Percentiles rank a stretch among this genome's conserved stretches.
These are phyloP conservation scores for Dendrolimus kikuchii DNA, from an alignment of 1,140 invertebrate species.

Conservation along the genomic window DNA sequence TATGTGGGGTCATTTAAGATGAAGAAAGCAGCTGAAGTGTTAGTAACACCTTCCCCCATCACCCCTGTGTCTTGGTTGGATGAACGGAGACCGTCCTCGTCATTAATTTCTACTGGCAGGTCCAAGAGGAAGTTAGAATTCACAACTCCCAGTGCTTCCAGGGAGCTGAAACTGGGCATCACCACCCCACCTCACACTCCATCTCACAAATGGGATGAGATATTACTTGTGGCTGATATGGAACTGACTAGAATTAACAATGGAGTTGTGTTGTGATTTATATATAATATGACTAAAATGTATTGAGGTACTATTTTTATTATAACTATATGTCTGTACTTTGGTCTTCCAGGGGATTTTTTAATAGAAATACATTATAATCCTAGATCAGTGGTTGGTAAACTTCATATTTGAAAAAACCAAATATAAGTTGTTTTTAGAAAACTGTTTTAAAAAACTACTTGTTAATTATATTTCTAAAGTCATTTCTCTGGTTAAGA, in stretches of 20 bases:
- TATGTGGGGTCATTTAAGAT: conserved; percentile 76
- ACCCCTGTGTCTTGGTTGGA: conserved; percentile 49
- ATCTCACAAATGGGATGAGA: conserved; percentile 69
- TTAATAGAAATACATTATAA: conserved; percentile 10
- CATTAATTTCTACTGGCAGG: conserved; percentile 50
- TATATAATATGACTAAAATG: conserved; percentile 14
- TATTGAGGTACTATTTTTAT: conserved; percentile 7
- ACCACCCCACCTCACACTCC: conserved; percentile 61
- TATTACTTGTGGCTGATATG: conserved; percentile 66
- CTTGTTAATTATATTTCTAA: background rate
- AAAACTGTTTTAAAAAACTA: conserved; percentile 2
- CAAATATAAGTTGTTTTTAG: no score
- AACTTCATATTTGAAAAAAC: no score
- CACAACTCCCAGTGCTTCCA: conserved; percentile 44
- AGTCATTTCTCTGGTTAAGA: no score
- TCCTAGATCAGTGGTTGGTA: no score
- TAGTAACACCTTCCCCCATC: conserved; percentile 46
- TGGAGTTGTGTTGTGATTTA: conserved; percentile 45
- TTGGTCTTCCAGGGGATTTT: conserved; percentile 52
- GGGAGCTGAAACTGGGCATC: conserved; percentile 39
- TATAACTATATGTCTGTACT: conserved; percentile 19
- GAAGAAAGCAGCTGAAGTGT: conserved; percentile 42
- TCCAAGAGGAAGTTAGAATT: conserved; percentile 68
- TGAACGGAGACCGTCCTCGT: conserved; percentile 36
- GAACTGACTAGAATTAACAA: conserved; percentile 69